Conservation (phyloP, 37 sponge, comb jelly and placozoan species). For the Halisarca cf. caerulea region DNA sequence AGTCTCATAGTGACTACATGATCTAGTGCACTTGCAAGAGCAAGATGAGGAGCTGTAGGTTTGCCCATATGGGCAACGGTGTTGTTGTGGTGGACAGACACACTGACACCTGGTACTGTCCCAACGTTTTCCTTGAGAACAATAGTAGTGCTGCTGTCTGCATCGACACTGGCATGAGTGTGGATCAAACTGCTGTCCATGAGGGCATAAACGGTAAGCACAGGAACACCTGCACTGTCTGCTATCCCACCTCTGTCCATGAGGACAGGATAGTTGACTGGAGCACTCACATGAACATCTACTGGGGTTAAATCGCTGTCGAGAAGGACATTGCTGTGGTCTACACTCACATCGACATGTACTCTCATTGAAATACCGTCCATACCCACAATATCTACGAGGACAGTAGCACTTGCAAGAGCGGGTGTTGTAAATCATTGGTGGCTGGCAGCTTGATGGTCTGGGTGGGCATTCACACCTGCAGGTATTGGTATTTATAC, state of each 20-base stretch:
- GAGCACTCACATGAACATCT: conserved; percentile 1
- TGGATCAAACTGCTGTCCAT: no score
- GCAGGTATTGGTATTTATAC: conserved; percentile 28
- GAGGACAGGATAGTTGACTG: background rate
- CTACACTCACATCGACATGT: conserved; percentile 1
- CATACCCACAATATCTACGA: background rate
- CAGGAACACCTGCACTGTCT: background rate
- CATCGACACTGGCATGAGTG: no score
- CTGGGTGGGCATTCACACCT: conserved; percentile 35
- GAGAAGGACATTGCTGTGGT: background rate
- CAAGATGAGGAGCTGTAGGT: background rate
- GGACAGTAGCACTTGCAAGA: background rate
- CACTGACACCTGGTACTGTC: background rate
- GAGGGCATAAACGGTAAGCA: background rate
- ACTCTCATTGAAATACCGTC: background rate
- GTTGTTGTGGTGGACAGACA: background rate
- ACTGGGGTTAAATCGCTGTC: background rate
- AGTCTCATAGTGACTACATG: background rate
- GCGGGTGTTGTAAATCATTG: background rate
- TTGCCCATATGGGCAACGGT: background rate
- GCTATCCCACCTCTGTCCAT: background rate
- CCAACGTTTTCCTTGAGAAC: no score
- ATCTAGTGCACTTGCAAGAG: background rate
- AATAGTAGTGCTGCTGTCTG: no score
- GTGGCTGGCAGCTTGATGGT: background rate